Evolutionary conservation across 2,113 vertebrate genomes (phyloP).

Genomic region (Alouatta palliata): DNA sequence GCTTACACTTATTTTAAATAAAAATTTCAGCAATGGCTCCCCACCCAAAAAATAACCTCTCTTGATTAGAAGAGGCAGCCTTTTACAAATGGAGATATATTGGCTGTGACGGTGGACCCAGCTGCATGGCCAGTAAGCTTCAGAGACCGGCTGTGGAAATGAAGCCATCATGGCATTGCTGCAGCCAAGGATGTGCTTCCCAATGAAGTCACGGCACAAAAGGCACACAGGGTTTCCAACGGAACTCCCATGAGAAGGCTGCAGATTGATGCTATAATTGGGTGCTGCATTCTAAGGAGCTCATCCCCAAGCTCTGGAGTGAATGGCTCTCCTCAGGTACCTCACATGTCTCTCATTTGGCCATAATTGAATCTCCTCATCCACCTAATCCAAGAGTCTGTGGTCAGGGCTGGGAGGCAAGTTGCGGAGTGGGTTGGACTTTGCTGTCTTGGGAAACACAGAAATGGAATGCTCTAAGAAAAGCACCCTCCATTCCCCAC

Average conservation of each 20-base stretch:
- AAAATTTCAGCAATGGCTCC: background rate
- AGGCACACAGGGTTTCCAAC: background rate
- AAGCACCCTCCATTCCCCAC: rapidly evolving
- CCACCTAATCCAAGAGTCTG: background rate
- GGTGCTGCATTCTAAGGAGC: background rate
- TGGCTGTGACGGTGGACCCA: rapidly evolving
- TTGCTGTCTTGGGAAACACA: background rate
- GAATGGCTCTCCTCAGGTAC: background rate
- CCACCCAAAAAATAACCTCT: background rate
- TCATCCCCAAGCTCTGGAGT: background rate
- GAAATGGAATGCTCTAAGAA: background rate
- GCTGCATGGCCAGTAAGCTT: background rate
- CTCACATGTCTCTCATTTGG: background rate
- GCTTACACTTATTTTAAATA: background rate
- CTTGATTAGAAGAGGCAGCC: background rate
- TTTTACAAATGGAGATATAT: rapidly evolving
- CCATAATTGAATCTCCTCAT: background rate
- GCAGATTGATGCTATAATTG: background rate
- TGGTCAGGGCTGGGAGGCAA: background rate
- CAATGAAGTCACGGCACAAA: rapidly evolving
- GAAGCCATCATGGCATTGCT: rapidly evolving
- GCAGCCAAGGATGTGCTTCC: background rate
- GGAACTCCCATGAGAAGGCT: background rate
- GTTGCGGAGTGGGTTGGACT: background rate
- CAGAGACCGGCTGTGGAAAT: background rate